Base-by-base conservation (phyloP, 1,140 invertebrate species). In the Drosophila prosaltans region DNA sequence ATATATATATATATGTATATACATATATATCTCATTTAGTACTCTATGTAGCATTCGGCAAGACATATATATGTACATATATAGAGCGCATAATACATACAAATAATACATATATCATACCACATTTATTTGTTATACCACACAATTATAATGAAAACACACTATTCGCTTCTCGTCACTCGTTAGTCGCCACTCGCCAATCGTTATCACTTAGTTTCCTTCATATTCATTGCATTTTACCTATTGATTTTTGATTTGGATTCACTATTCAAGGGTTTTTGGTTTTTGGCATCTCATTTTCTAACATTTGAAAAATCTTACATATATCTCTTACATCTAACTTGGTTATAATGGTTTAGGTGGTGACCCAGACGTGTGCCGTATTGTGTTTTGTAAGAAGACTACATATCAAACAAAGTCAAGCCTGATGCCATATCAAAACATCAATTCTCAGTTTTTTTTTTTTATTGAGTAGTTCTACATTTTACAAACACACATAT, bases 1-100 rank as follows among this genome's bases (percentile, higher is more conserved):
- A 61, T 67, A 41, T 67, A 41, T 57, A 43, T 63, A 54, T 48
- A 64, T 63, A 30, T n/a, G 43, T 54, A 63, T 60, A 71, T 64
- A 63, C 32, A 62, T 65, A 64, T 16, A 26, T 11, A 16, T n/a
- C 4, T 36, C 36, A 36, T 11, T 26, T 61, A 28, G 61, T 45
- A 26, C 24, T 36, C 26, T 30, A 45, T 48, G 61, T 51, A 51
- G 21, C 45, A 51, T 51, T 51, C 45, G 45, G 21, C 8, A 65
- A 54, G 9, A 65, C 30, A 36, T 36, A 65, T 36, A 45, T 71
- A 71, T 40, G 32, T 65, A 48, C 16, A 65, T 57, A 51, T 26
- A 51, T 26, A 51, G 8, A 51, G 21, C 7, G 45, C 45, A 51
- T 51, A 51, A 8, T 51, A 51, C 21, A 51, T 26, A 26, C 21